phyloP scores from a whole-genome alignment of 2,797 vertebrate species.

The Typhlichthys eigenmanni region DNA sequence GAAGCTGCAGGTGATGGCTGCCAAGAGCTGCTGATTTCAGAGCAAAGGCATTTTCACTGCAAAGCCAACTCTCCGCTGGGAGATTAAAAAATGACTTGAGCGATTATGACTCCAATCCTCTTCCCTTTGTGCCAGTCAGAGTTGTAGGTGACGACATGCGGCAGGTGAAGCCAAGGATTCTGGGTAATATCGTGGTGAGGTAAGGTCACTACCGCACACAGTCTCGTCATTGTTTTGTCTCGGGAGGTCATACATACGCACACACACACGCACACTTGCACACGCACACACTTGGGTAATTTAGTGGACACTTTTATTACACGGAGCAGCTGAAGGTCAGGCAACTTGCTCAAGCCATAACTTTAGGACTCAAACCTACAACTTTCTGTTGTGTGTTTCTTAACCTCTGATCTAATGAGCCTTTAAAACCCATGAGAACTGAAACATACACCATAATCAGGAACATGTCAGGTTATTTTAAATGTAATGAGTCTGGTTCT shows the following conservation, averaged over 20 bases:
- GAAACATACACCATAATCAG: too few species aligned
- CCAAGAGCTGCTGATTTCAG: not conserved
- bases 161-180: conserved; percentile 79
- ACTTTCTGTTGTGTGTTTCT: too few species aligned
- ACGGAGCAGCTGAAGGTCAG: too few species aligned
- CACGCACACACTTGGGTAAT: too few species aligned
- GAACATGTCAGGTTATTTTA: too few species aligned
- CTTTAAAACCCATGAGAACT: too few species aligned
- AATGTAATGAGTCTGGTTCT: too few species aligned
- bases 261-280: not conserved
- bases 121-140: conserved; percentile 75
- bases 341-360: too few species aligned
- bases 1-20: too few species aligned
- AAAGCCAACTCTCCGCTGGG: conserved; percentile 1
- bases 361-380: too few species aligned
- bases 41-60: not conserved
- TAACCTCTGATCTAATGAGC: too few species aligned
- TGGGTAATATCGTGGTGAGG: conserved; percentile 97
- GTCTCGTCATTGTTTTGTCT: conserved; percentile 3
- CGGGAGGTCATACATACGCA: not conserved
- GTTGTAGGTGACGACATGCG: conserved; percentile 86
- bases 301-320: too few species aligned
- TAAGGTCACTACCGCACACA: conserved; percentile 69
- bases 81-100: conserved; percentile 11
- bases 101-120: conserved; percentile 5